Conservation (phyloP, 1,140 invertebrate species). For the Drosophila parabipectinata region DNA sequence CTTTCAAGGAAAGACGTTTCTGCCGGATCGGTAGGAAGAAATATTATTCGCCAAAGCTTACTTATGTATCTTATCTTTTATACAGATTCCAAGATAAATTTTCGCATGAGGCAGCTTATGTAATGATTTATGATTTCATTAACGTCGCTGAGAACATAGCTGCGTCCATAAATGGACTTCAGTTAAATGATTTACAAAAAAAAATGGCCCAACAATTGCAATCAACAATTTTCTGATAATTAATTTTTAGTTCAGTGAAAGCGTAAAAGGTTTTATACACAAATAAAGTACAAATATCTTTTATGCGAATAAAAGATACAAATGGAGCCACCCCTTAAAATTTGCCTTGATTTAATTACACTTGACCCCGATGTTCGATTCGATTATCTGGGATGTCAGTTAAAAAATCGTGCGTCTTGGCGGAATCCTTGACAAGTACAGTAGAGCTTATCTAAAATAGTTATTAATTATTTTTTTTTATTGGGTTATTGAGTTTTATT, state of each 20-base stretch:
- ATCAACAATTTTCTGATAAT: no score
- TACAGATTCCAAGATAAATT: background rate
- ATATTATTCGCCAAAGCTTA: no score
- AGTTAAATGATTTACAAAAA: no score
- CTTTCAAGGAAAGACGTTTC: rapidly evolving
- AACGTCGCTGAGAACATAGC: no score
- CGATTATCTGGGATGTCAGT: constrained; percentile 38
- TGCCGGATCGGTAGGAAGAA: constrained; percentile 15
- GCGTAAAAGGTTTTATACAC: no score
- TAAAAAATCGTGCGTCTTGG: background rate
- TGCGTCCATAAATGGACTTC: no score
- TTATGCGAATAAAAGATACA: no score
- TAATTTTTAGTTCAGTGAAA: no score
- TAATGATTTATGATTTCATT: no score
- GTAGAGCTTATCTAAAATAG: background rate
- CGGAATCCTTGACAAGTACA: background rate
- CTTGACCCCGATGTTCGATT: constrained; percentile 6
- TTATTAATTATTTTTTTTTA: background rate
- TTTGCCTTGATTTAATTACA: constrained; percentile 7
- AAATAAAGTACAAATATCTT: no score
- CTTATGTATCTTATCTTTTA: no score
- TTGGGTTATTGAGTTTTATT: background rate
- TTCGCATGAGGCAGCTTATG: background rate
- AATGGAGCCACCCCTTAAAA: background rate
- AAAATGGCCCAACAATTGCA: no score